phyloP scores from a whole-genome alignment of 92 coral and sea anemone genomes.

The Galaxea fascicularis region DNA sequence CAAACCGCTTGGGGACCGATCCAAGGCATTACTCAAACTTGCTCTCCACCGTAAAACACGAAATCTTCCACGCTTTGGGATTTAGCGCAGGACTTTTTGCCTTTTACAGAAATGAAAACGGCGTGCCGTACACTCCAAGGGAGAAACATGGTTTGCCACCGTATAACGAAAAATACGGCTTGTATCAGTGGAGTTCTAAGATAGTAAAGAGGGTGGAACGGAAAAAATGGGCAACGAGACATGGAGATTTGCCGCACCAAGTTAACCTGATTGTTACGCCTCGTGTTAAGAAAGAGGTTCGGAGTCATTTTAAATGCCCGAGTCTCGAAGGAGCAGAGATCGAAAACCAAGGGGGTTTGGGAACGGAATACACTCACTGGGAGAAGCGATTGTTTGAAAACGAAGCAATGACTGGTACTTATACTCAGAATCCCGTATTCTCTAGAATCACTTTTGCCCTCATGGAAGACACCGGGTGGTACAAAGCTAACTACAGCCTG shows the following conservation, averaged over 20 bases:
- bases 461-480: slow-evolving; percentile 99
- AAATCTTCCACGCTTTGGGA: slow-evolving; percentile 95
- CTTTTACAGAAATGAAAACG: slow-evolving; percentile 80
- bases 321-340: slow-evolving; percentile 95
- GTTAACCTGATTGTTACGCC: slow-evolving; percentile 95
- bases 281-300: slow-evolving; percentile 76
- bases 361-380: slow-evolving; percentile 98
- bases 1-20: slow-evolving; percentile 85
- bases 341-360: slow-evolving; percentile 95
- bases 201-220: slow-evolving; percentile 78
- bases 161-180: slow-evolving; percentile 78
- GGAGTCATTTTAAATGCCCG: slow-evolving; percentile 90
- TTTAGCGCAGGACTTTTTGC: slow-evolving; percentile 99
- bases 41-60: slow-evolving; percentile 94
- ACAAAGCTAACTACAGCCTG: slow-evolving; percentile 89
- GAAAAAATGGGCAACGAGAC: slow-evolving; percentile 86
- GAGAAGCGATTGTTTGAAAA: slow-evolving; percentile 97
- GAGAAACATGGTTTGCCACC: slow-evolving; percentile 88
- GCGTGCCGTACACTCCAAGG: slow-evolving; percentile 87
- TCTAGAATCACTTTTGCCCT: slow-evolving; percentile 91
- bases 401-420: slow-evolving; percentile 99
- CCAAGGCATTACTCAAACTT: slow-evolving; percentile 88
- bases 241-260: slow-evolving; percentile 75
- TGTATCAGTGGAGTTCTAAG: slow-evolving; percentile 90
- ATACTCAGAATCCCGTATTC: slow-evolving; percentile 98